phyloP scores from a whole-genome alignment of 2,113 vertebrate genomes.

The Bubo scandiacus region DNA sequence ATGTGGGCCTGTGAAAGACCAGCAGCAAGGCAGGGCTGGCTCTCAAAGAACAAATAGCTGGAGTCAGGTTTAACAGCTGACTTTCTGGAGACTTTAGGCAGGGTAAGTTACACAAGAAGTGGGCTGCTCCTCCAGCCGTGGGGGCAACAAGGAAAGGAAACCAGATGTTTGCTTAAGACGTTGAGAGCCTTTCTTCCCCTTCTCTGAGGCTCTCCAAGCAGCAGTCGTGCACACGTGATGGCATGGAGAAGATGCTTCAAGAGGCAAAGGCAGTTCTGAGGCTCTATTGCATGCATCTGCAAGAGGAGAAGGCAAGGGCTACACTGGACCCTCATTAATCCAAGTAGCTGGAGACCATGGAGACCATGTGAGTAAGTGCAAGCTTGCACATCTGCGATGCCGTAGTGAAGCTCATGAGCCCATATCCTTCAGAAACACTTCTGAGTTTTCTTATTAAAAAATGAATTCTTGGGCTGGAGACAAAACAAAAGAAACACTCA shows the following conservation, averaged over 20 bases:
- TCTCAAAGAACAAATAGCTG: background rate
- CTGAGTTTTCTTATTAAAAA: conserved; percentile 34
- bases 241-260: background rate
- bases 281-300: background rate
- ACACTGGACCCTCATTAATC: background rate
- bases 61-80: background rate
- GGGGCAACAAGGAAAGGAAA: background rate
- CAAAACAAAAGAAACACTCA: background rate
- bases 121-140: accelerated
- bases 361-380: background rate
- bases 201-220: background rate
- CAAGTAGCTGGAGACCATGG: background rate
- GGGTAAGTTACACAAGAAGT: background rate
- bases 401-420: accelerated
- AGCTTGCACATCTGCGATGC: background rate
- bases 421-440: background rate
- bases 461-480: background rate
- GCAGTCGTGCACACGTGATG: background rate
- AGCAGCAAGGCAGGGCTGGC: background rate
- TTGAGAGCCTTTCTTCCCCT: background rate
- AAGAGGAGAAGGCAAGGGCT: background rate
- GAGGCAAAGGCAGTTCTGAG: background rate
- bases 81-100: background rate
- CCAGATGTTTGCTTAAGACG: background rate
- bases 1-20: background rate